A percentile compares a stretch with the other conserved stretches of the same genome.
phyloP scores from a whole-genome alignment of 2,797 vertebrate species.

The Gorsachius magnificus region DNA sequence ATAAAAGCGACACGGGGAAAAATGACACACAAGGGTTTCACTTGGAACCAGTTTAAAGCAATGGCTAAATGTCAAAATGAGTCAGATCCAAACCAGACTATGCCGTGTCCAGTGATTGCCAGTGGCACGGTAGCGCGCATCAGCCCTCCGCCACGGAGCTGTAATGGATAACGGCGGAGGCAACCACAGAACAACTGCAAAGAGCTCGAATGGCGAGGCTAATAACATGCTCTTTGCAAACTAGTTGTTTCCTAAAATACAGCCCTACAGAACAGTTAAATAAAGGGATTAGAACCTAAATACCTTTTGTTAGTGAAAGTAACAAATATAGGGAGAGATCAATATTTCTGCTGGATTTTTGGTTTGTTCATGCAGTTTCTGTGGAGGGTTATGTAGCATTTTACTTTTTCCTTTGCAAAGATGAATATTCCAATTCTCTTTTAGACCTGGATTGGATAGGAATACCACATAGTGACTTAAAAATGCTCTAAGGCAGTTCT shows the following conservation, averaged over 20 bases:
- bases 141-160: not conserved
- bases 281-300: not conserved
- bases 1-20: not conserved
- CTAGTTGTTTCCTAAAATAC: not conserved
- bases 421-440: not conserved
- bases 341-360: not conserved
- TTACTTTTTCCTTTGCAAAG: not conserved
- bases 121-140: not conserved
- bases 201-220: accelerated
- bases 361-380: not conserved
- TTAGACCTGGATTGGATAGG: not conserved
- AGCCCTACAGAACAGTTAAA: not conserved
- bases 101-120: not conserved
- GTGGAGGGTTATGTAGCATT: not conserved
- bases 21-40: not conserved
- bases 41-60: not conserved
- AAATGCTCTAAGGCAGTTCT: not conserved
- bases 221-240: not conserved
- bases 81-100: not conserved
- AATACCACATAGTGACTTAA: not conserved
- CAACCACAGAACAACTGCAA: not conserved
- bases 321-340: not conserved
- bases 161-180: not conserved
- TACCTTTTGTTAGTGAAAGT: not conserved
- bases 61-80: not conserved